Evolutionary conservation across 92 coral and sea anemone species (phyloP), one percentile per base, ranked within the genome.

Genomic region (Muricea muricata): DNA sequence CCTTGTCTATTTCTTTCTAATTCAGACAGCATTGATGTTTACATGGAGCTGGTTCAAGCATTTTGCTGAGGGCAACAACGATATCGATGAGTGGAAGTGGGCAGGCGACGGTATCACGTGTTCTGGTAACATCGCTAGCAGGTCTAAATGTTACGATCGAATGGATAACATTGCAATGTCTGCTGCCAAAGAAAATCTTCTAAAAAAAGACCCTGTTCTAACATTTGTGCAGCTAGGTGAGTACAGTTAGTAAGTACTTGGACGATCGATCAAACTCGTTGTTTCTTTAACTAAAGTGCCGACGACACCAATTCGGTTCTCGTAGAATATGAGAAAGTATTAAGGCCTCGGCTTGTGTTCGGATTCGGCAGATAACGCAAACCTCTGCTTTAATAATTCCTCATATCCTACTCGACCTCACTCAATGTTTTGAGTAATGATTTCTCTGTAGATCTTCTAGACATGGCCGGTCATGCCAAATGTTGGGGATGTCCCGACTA

Each of bases 1-100:
- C 42, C 42, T 4, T 4, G 9, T 4, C 42, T 4, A 4, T 37
- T 37, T 37, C 9, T 9, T 63, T 13, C 23, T n/a, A n/a, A 7
- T 25, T 21, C 31, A 75, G 80, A 75, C 80, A n/a, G 65, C 65
- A 17, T 48, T 75, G 65, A 32, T 75, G n/a, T 75, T 75, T 25
- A 50, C 80, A 7, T 75, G 80, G 80, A 1, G 8, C 13, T 75
- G 80, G 80, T 25, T 75, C 12, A 75, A 75, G 52, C 23, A 48
- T 35, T 75, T 26, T 24, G 63, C 65, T 3, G 66, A 26, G 1
- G 30, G 52, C 25, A 75, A 75, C 80, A 32, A 21, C n/a, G 80
- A 75, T 14, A 12, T 75, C 14, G 80, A 75, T 50, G 41, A 17
- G 29, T 75, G 80, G 80, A 13, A 29, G 30, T 42, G 61, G 58